A percentile compares a stretch with the other conserved stretches of the same genome.
Conservation (phyloP, 2,888 invertebrate species). For the Aquatica leii region DNA sequence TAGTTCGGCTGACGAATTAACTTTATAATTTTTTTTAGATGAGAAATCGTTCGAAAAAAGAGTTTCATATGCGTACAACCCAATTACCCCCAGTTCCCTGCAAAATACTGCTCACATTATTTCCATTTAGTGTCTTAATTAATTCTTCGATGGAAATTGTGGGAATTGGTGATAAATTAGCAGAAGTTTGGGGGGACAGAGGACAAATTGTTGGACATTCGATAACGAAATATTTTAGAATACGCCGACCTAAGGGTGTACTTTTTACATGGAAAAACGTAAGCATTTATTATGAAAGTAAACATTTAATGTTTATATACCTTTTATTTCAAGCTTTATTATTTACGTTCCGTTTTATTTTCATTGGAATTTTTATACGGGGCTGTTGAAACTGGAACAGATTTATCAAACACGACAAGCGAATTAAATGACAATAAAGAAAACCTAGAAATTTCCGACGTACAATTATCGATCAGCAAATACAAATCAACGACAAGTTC, state of each 20-base stretch:
- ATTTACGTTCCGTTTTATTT: slow-evolving; percentile 84
- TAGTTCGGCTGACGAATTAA: no score
- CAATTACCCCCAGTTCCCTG: slow-evolving; percentile 72
- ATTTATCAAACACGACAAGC: slow-evolving; percentile 39
- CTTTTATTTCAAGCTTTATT: slow-evolving; percentile 67
- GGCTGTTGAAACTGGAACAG: slow-evolving; percentile 35
- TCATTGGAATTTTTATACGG: slow-evolving; percentile 79
- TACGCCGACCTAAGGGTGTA: slow-evolving; percentile 83
- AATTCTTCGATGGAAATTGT: slow-evolving; percentile 78
- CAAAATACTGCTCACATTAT: slow-evolving; percentile 77
- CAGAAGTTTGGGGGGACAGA: slow-evolving; percentile 69
- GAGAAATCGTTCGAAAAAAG: slow-evolving; percentile 50
- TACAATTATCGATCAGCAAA: slow-evolving; percentile 16
- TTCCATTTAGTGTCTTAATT: slow-evolving; percentile 87
- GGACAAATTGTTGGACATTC: slow-evolving; percentile 69
- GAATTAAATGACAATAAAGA: slow-evolving; percentile 47
- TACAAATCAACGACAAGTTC: slow-evolving; percentile 37
- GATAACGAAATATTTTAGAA: slow-evolving; percentile 74
- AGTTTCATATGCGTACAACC: slow-evolving; percentile 51
- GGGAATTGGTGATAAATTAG: slow-evolving; percentile 80
- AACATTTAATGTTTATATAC: not conserved
- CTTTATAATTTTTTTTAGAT: no score
- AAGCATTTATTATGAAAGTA: no score
- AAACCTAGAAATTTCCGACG: slow-evolving; percentile 8
- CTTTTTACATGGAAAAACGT: slow-evolving; percentile 87